Evolutionary conservation across 2,797 vertebrate genomes (phyloP), one percentile per base, ranked within the genome.

Genomic region (Buceros bicornis): DNA sequence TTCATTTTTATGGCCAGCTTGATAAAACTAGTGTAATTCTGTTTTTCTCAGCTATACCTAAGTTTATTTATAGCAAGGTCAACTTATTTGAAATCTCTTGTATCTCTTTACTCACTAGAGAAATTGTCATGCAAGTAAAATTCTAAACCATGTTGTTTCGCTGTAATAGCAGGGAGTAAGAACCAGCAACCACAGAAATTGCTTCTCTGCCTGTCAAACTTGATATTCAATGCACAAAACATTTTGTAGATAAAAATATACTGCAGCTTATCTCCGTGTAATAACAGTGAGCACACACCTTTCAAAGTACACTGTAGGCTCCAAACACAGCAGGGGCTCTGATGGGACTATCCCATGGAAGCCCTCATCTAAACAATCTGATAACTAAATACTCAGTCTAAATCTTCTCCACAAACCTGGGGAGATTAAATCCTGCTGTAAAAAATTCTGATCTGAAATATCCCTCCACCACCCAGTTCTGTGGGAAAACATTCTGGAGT

Each of bases 181-280:
- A 92, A 71, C 25, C 67, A 93, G 48, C 11, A 89, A 77, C 77
- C 37, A 89, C 33, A 95, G 40, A 82, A 95, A 93, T 60, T 87
- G 70, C 70, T 94, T 92, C 86, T 86, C 70, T 87, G 72, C 45
- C 77, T 89, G 80, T 89, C 88, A 87, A 56, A 84, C 28, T 79
- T 84, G 73, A 84, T 95, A 95, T 83, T 95, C 85, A 76, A 79
- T 57, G 70, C 95, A 95, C 85, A 91, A 93, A 95, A 79, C 51
- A 72, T 82, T 93, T 65, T 19, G 4, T 16, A 94, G 93, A 91
- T 90, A 95, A 95, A 96, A 93, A 95, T 53, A 91, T 35, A 79
- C 80, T 43, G 62, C 47, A 60, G 43, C 45, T 94, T 96, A 96
- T 95, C 89, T 95, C 82, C 40, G 64, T 54, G 40, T 60, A 95